Evolutionary conservation across 2,888 invertebrate species (phyloP).

Genomic region (Pollenia angustigena): DNA sequence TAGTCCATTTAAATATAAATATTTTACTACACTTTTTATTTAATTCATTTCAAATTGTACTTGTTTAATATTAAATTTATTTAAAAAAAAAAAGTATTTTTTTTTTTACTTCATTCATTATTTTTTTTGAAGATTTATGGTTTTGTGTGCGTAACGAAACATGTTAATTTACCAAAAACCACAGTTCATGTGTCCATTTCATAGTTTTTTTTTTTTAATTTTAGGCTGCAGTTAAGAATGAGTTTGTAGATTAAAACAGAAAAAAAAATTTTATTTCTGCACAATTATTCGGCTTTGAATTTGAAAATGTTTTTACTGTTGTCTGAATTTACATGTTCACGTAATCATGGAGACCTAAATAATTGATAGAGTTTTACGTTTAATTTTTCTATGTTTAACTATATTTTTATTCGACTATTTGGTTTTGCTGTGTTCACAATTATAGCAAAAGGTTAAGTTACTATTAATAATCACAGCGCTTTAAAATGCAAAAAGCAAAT

Average conservation of each 20-base stretch:
- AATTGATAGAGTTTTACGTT: conserved; percentile 59
- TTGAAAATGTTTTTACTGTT: conserved; percentile 2
- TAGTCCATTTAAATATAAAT: conserved; percentile 41
- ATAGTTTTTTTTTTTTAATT: background rate
- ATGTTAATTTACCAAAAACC: conserved; percentile 55
- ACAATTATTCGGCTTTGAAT: conserved; percentile 13
- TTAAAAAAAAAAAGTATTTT: background rate
- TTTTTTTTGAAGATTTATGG: conserved; percentile 56
- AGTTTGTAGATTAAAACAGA: background rate
- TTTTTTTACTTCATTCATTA: background rate
- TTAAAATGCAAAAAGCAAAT: conserved; percentile 13
- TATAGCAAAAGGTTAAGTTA: conserved; percentile 69
- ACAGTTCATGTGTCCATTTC: background rate
- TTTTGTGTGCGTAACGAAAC: conserved; percentile 58
- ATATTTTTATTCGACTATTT: background rate
- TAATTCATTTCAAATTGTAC: conserved; percentile 18
- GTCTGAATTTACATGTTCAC: conserved; percentile 60
- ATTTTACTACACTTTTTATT: conserved; percentile 12
- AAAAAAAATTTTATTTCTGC: conserved; percentile 14
- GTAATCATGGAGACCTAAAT: conserved; percentile 70
- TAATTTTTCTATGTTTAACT: background rate
- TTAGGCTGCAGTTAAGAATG: conserved; percentile 8
- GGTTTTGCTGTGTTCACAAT: conserved; percentile 35
- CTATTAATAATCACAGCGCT: conserved; percentile 63
- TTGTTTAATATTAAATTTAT: background rate